Percentiles rank a stretch among this genome's conserved stretches.
phyloP scores from a whole-genome alignment of 2,888 invertebrate genomes.

The Thymelicus sylvestris region DNA sequence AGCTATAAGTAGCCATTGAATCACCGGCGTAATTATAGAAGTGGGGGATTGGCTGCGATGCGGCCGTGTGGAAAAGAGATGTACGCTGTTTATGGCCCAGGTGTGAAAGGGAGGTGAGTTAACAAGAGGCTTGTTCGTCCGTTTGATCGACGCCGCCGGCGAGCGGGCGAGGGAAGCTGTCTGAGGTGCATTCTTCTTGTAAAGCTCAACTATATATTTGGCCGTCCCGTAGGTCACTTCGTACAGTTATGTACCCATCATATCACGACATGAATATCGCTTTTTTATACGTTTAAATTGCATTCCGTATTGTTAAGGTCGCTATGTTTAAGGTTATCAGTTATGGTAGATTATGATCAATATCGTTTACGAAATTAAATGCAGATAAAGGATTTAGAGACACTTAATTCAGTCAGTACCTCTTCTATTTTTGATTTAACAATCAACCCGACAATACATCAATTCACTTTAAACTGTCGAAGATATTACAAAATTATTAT shows the following conservation, averaged over 20 bases:
- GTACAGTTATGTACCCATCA: slow-evolving; percentile 69
- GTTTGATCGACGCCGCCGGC: slow-evolving; percentile 84
- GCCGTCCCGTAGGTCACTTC: slow-evolving; percentile 59
- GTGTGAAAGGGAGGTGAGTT: slow-evolving; percentile 71
- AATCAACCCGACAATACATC: too few relatives aligned
- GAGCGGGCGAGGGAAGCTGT: slow-evolving; percentile 79
- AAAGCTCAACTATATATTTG: slow-evolving; percentile 83
- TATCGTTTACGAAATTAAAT: too few relatives aligned
- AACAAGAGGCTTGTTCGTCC: slow-evolving; percentile 84
- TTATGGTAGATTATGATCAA: too few relatives aligned
- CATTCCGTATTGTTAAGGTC: too few relatives aligned
- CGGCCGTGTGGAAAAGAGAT: slow-evolving; percentile 68
- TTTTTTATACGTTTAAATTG: slow-evolving; percentile 1
- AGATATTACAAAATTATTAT: too few relatives aligned
- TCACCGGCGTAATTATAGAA: slow-evolving; percentile 85
- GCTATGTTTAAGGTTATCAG: too few relatives aligned
- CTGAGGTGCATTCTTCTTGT: slow-evolving; percentile 83
- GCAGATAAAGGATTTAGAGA: too few relatives aligned
- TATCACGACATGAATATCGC: slow-evolving; percentile 21
- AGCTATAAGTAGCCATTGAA: slow-evolving; percentile 84
- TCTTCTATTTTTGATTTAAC: too few relatives aligned
- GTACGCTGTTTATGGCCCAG: slow-evolving; percentile 53
- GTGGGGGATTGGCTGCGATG: slow-evolving; percentile 85
- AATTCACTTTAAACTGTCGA: too few relatives aligned
- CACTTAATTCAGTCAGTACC: too few relatives aligned